phyloP scores from a whole-genome alignment of 2,113 vertebrate species.

The Burhinus oedicnemus region DNA sequence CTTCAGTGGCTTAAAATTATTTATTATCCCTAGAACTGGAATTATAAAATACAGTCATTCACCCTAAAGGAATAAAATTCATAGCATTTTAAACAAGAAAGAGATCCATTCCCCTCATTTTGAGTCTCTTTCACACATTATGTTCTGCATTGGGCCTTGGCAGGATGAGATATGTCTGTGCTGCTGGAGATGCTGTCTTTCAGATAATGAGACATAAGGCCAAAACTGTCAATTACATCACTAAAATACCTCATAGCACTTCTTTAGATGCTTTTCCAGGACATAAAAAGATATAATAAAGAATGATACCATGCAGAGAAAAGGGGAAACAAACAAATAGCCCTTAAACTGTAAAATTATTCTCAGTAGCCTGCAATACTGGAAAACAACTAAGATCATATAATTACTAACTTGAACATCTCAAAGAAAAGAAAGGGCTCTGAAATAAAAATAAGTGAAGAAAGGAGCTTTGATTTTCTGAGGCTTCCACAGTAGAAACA shows the following conservation, averaged over 20 bases:
- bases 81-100: conserved; percentile 22
- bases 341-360: not conserved
- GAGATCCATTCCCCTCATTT: not conserved
- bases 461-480: not conserved
- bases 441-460: not conserved
- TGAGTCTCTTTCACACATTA: conserved; percentile 28
- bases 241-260: not conserved
- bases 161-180: conserved; percentile 22
- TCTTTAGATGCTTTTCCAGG: not conserved
- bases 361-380: not conserved
- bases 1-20: conserved; percentile 12
- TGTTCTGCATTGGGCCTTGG: conserved; percentile 25
- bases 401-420: not conserved
- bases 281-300: not conserved
- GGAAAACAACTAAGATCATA: not conserved
- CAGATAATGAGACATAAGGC: conserved; percentile 5
- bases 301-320: not conserved
- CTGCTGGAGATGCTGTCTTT: conserved; percentile 27
- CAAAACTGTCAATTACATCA: conserved; percentile 9
- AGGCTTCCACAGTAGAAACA: not conserved
- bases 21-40: not conserved
- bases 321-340: not conserved
- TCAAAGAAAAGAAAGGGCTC: not conserved
- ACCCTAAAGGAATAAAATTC: conserved; percentile 10
- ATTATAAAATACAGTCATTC: not conserved